Evolutionary conservation across 2,888 invertebrate species (phyloP), one percentile per base, ranked within the genome.

Genomic region (Eupeodes latifasciatus): DNA sequence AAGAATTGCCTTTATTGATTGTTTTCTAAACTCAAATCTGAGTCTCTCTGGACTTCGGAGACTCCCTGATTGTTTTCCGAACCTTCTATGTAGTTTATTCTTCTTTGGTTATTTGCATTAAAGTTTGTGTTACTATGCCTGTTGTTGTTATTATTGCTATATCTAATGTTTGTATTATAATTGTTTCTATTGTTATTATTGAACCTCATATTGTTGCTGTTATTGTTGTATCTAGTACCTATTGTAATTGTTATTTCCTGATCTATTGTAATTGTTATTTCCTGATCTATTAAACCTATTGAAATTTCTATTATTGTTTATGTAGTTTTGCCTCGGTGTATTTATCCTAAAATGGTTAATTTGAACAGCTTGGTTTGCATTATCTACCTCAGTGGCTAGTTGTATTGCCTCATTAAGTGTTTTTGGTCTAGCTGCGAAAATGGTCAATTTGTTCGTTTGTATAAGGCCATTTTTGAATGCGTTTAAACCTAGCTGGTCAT

Each of bases 1-100:
- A n/a, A 12, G 53, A 53, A 53, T 53, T 53, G 53, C 53, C 53
- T 57, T 27, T 57, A 57, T 6, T 53, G 53, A 53, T 53, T 57
- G 57, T 27, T 57, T 57, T 57, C 57, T 57, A 57, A 19, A 57
- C 10, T 57, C 27, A 11, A 34, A 11, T 59, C 59, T 34, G 59
- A 59, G 59, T 59, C 34, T 34, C 59, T 59, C 59, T 59, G 34
- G 59, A 34, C 59, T 59, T 59, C 59, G 59, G 59, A 59, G 59
- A 59, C 59, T 59, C 59, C 59, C 12, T 16, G 16, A 27, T 34
- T 59, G 59, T 59, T 59, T 59, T 59, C 59, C 59, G 59, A 59
- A 59, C 27, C 16, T 59, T 59, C 59, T 34, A 59, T 59, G 27
- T 34, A 34, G 59, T 59, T 59, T 34, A 59, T 59, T 59, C 34